Evolutionary conservation across 1,140 invertebrate species (phyloP).

Genomic region (Subanguina moxae): DNA sequence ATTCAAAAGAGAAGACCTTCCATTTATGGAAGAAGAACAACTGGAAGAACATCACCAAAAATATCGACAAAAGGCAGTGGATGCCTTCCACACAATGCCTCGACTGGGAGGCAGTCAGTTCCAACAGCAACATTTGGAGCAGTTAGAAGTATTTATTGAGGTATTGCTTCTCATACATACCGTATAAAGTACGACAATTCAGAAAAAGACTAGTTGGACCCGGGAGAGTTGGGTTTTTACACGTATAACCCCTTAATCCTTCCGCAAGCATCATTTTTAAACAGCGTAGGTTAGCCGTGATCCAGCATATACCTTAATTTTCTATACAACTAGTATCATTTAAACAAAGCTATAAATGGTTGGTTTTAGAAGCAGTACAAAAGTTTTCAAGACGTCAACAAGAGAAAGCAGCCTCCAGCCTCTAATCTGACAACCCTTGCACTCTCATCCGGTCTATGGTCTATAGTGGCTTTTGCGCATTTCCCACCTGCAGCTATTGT

Average conservation of each 20-base stretch:
- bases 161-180: no score
- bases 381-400: neutral
- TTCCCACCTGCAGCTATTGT: slow-evolving; percentile 1
- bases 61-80: neutral
- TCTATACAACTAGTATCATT: no score
- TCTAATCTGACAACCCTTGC: neutral
- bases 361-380: neutral
- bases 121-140: neutral
- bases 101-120: neutral
- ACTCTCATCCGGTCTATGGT: neutral
- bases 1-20: neutral
- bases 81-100: neutral
- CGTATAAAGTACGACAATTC: no score
- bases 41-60: neutral
- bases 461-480: neutral
- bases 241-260: no score
- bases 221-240: no score
- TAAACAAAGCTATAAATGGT: no score
- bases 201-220: no score
- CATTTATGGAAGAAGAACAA: neutral
- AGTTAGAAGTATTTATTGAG: neutral
- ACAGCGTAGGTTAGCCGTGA: no score
- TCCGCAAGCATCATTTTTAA: no score
- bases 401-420: neutral
- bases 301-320: no score